Base-by-base conservation (phyloP, 2,888 invertebrate species). In the Helicoverpa assulta region DNA sequence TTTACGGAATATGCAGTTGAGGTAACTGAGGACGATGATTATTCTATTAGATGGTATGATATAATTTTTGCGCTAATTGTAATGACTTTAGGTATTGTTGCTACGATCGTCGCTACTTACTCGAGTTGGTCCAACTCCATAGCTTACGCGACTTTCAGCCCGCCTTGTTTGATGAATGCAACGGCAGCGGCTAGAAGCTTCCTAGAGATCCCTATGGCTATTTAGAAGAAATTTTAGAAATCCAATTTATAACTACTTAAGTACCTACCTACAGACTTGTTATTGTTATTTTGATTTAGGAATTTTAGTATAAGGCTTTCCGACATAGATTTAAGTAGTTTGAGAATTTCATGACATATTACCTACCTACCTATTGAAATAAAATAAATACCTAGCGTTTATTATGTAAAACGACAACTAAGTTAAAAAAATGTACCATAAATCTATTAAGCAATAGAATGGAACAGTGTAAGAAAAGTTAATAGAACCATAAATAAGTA, bases 141-240 rank as follows among this genome's bases (percentile, higher is more conserved):
- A 16, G 92, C 94, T 55, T 97, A 97, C 56, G 97, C 97, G 0
- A 96, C 96, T 51, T 98, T 97, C 81, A 96, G 97, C 53, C 97
- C 97, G 33, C 97, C 98, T 2, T 98, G 98, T 91, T 95, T 98
- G 78, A 90, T 97, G 47, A 98, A 98, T 85, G 94, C 96, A 0
- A 96, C 96, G 0, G 89, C 89, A 5, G 96, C 96, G 0, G 95
- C 96, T 0, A 86, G 92, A 29, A 92, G 89, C 65, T 94, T 95
- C 61, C 72, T 95, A 10, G 62, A 82, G 26, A 10, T 65, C 29
- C 68, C 57, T 29, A 61, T 61, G 64, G 0, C 61, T 40, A 37
- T 81, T 69, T 80, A 72, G 26, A 16, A 18, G 21, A 26, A 12
- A 37, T 16, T 16, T 2, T 12, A 37, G 8, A 3, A 16, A 4